phyloP scores from a whole-genome alignment of 1,140 invertebrate species.

The Eupristina koningsbergeri region DNA sequence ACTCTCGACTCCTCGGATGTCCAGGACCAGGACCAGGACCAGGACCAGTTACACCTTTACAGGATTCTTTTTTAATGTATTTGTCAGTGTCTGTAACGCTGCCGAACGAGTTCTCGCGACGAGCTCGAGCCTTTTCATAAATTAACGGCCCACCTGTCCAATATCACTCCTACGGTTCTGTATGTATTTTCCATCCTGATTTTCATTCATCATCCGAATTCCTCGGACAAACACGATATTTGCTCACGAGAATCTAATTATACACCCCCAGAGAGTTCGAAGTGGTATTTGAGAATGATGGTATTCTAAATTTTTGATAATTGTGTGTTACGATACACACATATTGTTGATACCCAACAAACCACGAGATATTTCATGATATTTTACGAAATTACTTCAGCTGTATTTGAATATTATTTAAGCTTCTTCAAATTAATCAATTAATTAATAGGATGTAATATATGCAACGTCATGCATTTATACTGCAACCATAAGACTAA shows the following conservation, averaged over 20 bases:
- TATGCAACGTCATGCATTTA: not conserved
- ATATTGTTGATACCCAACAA: no score
- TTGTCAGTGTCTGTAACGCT: not conserved
- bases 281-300: not conserved
- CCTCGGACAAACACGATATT: not conserved
- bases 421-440: not conserved
- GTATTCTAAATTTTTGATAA: not conserved
- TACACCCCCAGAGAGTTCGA: not conserved
- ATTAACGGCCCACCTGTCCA: not conserved
- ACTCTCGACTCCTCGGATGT: not conserved
- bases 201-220: not conserved
- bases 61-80: slow-evolving; percentile 10
- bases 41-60: not conserved
- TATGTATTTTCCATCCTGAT: not conserved
- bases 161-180: not conserved
- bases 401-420: no score
- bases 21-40: no score
- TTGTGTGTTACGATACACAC: no score
- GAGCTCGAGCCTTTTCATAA: not conserved
- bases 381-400: no score
- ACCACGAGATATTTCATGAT: no score
- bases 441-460: not conserved
- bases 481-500: not conserved
- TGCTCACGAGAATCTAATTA: not conserved
- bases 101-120: not conserved